Evolutionary conservation across 2,113 vertebrate genomes (phyloP), one percentile per base, ranked within the genome.

Genomic region (Corythornis cristatus): DNA sequence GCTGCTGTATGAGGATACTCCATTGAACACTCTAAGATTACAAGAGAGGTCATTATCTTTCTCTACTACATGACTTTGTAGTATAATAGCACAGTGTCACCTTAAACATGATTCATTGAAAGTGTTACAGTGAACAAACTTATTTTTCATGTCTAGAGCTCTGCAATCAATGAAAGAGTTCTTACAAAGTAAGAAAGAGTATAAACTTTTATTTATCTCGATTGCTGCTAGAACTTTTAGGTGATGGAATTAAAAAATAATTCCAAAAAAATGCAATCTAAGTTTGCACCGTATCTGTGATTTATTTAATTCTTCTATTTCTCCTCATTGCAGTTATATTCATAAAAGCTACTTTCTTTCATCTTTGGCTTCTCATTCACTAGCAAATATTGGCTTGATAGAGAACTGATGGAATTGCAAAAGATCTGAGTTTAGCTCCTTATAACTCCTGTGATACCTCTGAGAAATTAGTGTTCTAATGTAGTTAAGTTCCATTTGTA

Each of bases 11-110:
- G 35, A 95, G 72, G 94, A 81, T 75, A 80, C 17, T 86, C 90
- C 35, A 81, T 12, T 93, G 62, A 93, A 91, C 88, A 82, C 31
- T 64, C 48, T 37, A 40, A 77, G 46, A 80, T 94, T 94, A 89
- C 56, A 62, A 71, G 88, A 92, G 77, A 86, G 46, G 56, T 88
- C 92, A 89, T 95, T 95, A 89, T 77, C 61, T 87, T 90, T 88
- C 86, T 80, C 67, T 91, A 26, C 53, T 82, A 43, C 28, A 54
- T 73, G 48, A 76, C 33, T 96, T 95, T 90, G 74, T 83, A 81
- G 72, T 50, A 16, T 94, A 91, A 84, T 57, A 67, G n/a, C 66
- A 83, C 15, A 86, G 29, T 81, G 91, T 91, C 83, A 83, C 77
- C 82, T 93, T 90, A 90, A 62, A 83, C 40, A 40, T 80, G 78